Percentiles rank a stretch among this genome's conserved stretches.
Conservation (phyloP, 2,888 invertebrate species). For the Elmis aenea region DNA sequence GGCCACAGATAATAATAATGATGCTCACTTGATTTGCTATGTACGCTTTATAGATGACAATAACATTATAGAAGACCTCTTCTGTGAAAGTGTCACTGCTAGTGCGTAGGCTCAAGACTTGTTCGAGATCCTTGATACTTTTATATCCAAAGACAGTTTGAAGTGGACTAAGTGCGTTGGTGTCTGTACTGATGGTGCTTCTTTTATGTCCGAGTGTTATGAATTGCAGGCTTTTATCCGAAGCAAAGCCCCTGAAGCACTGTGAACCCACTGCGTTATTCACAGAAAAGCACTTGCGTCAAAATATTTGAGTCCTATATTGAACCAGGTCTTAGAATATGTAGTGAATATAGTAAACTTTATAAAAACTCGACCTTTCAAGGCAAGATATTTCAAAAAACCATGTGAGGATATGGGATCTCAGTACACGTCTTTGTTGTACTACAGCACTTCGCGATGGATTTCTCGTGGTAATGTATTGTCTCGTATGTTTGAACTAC, state of each 20-base stretch:
- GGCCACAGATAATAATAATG: conserved; percentile 11
- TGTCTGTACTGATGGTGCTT: neutral
- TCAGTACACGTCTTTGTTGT: conserved; percentile 6
- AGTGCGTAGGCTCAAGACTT: conserved; percentile 1
- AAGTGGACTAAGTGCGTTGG: neutral
- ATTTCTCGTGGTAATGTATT: conserved; percentile 17
- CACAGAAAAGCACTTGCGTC: conserved; percentile 1
- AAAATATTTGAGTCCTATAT: conserved; percentile 1
- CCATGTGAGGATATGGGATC: conserved; percentile 5
- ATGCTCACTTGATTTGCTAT: conserved; percentile 12
- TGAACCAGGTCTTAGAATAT: conserved; percentile 2
- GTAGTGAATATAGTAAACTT: conserved; percentile 5
- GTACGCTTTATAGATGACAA: conserved; percentile 7
- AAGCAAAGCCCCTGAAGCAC: conserved; percentile 15
- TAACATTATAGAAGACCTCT: conserved; percentile 8
- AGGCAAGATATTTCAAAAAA: conserved; percentile 4
- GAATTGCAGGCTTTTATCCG: conserved; percentile 16
- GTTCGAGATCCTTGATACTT: conserved; percentile 21
- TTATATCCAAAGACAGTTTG: conserved; percentile 18
- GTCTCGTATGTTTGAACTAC: conserved; percentile 14
- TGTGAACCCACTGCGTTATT: conserved; percentile 20
- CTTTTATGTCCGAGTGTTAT: conserved; percentile 1
- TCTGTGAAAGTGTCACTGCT: conserved; percentile 9
- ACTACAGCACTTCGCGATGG: conserved; percentile 10
- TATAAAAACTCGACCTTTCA: conserved; percentile 5